A percentile compares a stretch with the other conserved stretches of the same genome.
Conservation (phyloP, 1,140 invertebrate species). For the Ips typographus region DNA sequence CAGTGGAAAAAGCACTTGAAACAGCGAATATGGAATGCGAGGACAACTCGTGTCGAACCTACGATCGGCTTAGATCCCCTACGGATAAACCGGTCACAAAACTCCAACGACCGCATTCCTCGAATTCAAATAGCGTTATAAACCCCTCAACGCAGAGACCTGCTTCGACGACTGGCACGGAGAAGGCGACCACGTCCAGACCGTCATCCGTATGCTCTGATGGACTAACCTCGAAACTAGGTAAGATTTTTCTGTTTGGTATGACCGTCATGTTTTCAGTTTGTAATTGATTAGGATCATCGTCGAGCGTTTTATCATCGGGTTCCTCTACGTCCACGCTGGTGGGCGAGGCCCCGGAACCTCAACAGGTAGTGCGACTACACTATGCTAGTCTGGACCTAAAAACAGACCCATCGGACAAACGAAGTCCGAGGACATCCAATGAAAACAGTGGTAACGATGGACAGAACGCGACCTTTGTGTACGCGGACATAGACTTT, state of each 20-base stretch:
- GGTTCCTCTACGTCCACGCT: constrained; percentile 49
- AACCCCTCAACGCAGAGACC: constrained; percentile 22
- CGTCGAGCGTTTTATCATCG: constrained; percentile 48
- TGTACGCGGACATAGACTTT: constrained; percentile 74
- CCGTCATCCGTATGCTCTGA: constrained; percentile 50
- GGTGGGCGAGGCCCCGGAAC: constrained; percentile 48
- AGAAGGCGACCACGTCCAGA: constrained; percentile 37
- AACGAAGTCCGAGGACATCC: constrained; percentile 34
- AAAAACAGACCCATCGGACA: constrained; percentile 4
- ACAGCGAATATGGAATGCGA: constrained; percentile 21
- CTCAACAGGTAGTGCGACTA: constrained; percentile 49
- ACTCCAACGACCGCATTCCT: constrained; percentile 47
- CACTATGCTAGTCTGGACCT: constrained; percentile 71
- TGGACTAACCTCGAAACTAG: constrained; percentile 33
- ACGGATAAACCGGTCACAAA: constrained; percentile 47
- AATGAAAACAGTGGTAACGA: constrained; percentile 43
- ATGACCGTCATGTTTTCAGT: not conserved
- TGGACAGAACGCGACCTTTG: constrained; percentile 55
- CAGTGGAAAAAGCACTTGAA: constrained; percentile 24
- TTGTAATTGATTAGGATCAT: constrained; percentile 44
- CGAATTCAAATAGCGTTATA: constrained; percentile 41
- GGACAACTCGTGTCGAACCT: constrained; percentile 11
- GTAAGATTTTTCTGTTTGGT: not conserved
- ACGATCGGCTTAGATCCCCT: constrained; percentile 13
- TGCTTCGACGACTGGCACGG: constrained; percentile 5